A percentile compares a stretch with the other conserved stretches of the same genome.
Conservation (phyloP, 2,797 vertebrate species). For the Jordanella pulchra region DNA sequence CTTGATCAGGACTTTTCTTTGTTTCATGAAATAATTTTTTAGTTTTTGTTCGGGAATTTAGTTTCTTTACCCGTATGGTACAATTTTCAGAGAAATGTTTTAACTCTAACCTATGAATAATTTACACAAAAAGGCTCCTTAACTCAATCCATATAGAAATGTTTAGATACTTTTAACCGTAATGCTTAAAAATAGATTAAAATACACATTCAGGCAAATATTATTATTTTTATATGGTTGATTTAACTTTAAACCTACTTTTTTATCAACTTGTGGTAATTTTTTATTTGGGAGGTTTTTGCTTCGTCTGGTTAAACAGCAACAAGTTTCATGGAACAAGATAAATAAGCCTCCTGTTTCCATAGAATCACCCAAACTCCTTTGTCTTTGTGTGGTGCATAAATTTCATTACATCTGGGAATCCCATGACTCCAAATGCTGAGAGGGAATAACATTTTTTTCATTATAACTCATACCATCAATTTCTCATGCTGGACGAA, state of each 20-base stretch:
- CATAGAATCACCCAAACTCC: neutral
- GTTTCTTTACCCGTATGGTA: too few species aligned
- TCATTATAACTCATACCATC: neutral
- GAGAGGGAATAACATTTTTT: neutral
- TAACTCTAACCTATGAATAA: neutral
- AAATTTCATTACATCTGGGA: neutral
- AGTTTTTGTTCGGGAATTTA: too few species aligned
- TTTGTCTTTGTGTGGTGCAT: neutral
- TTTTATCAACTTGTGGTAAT: neutral
- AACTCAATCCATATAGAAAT: neutral
- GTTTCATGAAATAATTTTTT: too few species aligned
- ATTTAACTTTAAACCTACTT: too few species aligned
- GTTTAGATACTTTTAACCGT: neutral
- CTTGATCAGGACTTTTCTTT: too few species aligned
- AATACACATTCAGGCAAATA: neutral
- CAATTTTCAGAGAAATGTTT: too few species aligned
- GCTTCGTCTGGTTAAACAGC: neutral
- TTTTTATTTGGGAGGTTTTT: neutral
- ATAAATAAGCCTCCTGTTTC: neutral
- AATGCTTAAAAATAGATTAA: neutral
- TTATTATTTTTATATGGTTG: too few species aligned
- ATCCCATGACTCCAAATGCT: constrained; percentile 1
- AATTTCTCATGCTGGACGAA: neutral
- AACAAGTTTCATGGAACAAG: neutral
- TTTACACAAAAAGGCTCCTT: neutral